These are phyloP conservation scores for Globodera ellingtonae DNA, from an alignment of 1,140 invertebrate genomes.

Conservation along the genomic window DNA sequence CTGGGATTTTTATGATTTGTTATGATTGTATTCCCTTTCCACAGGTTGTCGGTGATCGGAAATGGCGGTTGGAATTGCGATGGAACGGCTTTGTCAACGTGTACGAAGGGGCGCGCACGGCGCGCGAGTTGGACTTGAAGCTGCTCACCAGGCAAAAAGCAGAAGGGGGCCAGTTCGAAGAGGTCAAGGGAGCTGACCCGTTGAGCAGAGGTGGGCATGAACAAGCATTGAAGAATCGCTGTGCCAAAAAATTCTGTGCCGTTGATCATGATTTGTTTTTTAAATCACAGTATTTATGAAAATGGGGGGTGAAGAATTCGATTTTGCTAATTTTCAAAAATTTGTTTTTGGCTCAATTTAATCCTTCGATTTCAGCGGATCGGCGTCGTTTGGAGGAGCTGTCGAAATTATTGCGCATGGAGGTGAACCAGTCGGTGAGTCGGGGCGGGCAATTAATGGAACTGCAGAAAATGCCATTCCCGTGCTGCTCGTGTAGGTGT, in stretches of 20 bases:
- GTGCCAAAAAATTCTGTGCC: no score
- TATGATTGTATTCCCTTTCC: no score
- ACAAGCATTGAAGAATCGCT: no score
- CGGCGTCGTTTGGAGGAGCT: conserved; percentile 5
- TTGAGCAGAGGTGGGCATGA: neutral
- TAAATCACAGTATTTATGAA: no score
- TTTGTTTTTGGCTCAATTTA: no score
- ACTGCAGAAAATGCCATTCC: no score
- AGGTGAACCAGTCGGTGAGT: conserved; percentile 13
- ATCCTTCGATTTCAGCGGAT: neutral
- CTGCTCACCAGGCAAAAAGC: conserved; percentile 9
- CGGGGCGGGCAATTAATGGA: no score
- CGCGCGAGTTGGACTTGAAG: conserved; percentile 22
- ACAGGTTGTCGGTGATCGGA: neutral
- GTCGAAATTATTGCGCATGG: neutral
- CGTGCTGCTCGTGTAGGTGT: neutral
- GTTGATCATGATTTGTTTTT: no score
- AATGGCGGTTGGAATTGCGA: conserved; percentile 20
- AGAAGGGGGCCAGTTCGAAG: conserved; percentile 6
- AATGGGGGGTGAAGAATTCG: no score
- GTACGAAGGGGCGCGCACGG: conserved; percentile 9
- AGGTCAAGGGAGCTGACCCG: conserved; percentile 11
- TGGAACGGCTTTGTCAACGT: conserved; percentile 24
- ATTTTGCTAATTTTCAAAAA: no score
- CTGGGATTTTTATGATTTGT: no score